Evolutionary conservation across 2,113 vertebrate species (phyloP).

Genomic region (Muscicapa adusta): DNA sequence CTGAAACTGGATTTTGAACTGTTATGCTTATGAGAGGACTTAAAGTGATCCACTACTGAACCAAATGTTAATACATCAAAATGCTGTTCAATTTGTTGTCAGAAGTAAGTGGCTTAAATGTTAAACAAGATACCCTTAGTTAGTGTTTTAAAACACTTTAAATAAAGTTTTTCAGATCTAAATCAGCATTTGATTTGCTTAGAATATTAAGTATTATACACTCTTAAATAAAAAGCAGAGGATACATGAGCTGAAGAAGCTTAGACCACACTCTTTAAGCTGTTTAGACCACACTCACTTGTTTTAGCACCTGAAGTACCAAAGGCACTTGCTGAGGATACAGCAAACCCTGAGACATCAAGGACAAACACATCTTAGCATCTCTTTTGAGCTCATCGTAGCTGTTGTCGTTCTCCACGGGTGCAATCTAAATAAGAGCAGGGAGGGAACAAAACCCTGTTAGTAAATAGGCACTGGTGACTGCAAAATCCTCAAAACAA

Average conservation of each 20-base stretch:
- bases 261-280: conserved; percentile 16
- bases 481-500: background rate
- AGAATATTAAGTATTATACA: background rate
- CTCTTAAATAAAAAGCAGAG: background rate
- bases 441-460: background rate
- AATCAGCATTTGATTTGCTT: background rate
- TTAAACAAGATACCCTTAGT: background rate
- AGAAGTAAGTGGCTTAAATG: background rate
- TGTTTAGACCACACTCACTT: conserved; percentile 73
- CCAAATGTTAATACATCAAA: background rate
- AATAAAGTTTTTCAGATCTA: background rate
- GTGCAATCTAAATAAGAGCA: conserved; percentile 83
- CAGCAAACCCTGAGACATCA: conserved; percentile 97
- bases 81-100: background rate
- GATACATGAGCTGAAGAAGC: background rate
- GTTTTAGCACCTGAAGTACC: conserved; percentile 88
- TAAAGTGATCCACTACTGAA: background rate
- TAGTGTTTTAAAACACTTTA: background rate
- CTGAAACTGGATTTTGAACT: background rate
- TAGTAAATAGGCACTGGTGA: background rate
- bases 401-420: conserved; percentile 95
- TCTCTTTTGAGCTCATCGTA: conserved; percentile 98
- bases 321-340: conserved; percentile 93
- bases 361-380: conserved; percentile 91
- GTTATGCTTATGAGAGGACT: background rate